Evolutionary conservation across 2,797 vertebrate genomes (phyloP).

Genomic region (Pitangus sulphuratus): DNA sequence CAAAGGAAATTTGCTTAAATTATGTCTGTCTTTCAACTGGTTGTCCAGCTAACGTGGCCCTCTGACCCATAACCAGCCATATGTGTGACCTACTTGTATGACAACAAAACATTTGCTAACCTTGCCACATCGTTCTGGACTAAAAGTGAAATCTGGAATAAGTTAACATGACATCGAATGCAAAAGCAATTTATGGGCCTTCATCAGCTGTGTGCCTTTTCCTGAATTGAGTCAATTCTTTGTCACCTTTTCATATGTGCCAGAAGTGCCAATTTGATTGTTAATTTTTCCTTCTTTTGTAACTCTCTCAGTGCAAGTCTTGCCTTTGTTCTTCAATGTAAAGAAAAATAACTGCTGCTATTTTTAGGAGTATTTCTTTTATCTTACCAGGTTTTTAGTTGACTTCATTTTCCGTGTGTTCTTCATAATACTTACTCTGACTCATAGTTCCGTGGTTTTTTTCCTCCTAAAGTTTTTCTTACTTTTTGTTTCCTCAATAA

Average conservation of each 20-base stretch:
- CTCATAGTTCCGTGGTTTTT: neutral
- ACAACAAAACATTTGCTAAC: neutral
- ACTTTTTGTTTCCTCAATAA: neutral
- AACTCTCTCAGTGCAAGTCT: neutral
- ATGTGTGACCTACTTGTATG: neutral
- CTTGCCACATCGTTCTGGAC: neutral
- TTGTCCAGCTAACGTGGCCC: neutral
- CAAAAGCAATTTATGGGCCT: neutral
- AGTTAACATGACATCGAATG: neutral
- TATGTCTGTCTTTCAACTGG: neutral
- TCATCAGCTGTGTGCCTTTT: neutral
- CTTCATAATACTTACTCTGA: neutral
- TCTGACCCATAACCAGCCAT: neutral
- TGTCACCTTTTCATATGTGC: neutral
- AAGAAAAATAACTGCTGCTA: neutral
- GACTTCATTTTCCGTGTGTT: neutral
- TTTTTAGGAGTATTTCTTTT: neutral
- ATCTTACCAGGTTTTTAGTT: neutral
- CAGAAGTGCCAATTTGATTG: neutral
- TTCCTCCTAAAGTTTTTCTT: neutral
- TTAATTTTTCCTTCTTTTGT: neutral
- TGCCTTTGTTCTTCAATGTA: neutral
- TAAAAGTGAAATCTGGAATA: neutral
- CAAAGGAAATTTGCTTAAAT: neutral
- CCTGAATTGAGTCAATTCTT: neutral